Evolutionary conservation across 2,888 invertebrate species (phyloP), one percentile per base, ranked within the genome.

Genomic region (Trissolcus brochymenae): DNA sequence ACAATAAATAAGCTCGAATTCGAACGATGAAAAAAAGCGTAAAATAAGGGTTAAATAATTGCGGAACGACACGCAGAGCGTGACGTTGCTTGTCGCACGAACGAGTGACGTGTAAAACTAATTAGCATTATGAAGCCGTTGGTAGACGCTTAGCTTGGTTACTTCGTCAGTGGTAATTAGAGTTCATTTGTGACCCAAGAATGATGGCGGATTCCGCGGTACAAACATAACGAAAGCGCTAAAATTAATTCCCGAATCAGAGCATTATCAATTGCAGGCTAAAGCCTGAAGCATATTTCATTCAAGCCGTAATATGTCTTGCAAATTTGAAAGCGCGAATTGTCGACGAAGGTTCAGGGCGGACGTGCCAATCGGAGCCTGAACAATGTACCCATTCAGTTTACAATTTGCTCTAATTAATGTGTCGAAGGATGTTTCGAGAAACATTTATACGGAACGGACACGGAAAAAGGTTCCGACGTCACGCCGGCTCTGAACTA

Each of bases 81-180:
- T 16, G 41, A 53, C 53, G 43, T 3, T 11, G 46, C 7, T 16
- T 53, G 54, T 57, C 40, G 21, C 59, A 50, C 29, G 46, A 19
- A 55, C 60, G 71, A 72, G 67, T 72, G 62, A 72, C 64, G 72
- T 72, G 64, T 64, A 61, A 77, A 77, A 67, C 67, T 72, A 77
- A 77, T 77, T 72, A 77, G 51, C 55, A 62, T 72, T 67, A 67
- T 67, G 62, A 72, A 67, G 59, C 62, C 64, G 53, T 54, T 59
- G 51, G 65, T n/a, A 53, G 57, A 17, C 49, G 59, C 60, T 75
- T 64, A 64, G 68, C 50, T 70, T 51, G 62, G 76, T 76, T 76
- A 70, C 70, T 76, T 76, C 60, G 60, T 70, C 55, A 60, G 54
- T 25, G 55, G 51, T 71, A 72, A 72, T 76, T 67, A 64, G n/a